A percentile compares a stretch with the other conserved stretches of the same genome.
Conservation (phyloP, 2,797 vertebrate genomes). For the Avahi laniger region DNA sequence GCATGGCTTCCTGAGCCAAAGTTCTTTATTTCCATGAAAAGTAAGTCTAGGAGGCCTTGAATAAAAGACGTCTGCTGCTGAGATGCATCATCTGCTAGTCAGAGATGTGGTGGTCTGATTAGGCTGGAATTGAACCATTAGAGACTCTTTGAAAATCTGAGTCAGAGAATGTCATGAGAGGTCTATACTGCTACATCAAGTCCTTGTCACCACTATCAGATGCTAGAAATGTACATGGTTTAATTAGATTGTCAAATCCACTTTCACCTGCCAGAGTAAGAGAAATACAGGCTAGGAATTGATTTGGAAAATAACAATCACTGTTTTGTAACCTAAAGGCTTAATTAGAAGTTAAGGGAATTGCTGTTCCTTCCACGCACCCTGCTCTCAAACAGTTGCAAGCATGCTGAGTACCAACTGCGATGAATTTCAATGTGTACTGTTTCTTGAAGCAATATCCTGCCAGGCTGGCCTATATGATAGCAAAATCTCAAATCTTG, state of each 20-base stretch:
- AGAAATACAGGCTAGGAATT: constrained; percentile 68
- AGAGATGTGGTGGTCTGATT: constrained; percentile 9
- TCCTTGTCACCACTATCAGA: constrained; percentile 28
- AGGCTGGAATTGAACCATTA: constrained; percentile 40
- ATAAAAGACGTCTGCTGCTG: constrained; percentile 26
- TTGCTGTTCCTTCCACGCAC: constrained; percentile 68
- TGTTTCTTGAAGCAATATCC: constrained; percentile 72
- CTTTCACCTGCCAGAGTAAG: constrained; percentile 59
- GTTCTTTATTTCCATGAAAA: constrained; percentile 45
- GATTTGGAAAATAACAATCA: constrained; percentile 73
- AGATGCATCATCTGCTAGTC: constrained; percentile 14
- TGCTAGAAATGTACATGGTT: constrained; percentile 55
- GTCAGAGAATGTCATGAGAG: not conserved
- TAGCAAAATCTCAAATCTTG: constrained; percentile 76
- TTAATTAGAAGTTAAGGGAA: constrained; percentile 75
- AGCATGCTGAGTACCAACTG: constrained; percentile 73
- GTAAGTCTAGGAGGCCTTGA: not conserved
- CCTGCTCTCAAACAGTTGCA: constrained; percentile 59
- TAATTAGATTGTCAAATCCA: constrained; percentile 67
- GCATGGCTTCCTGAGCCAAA: not conserved
- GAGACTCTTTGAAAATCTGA: constrained; percentile 34
- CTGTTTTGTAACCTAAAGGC: constrained; percentile 70
- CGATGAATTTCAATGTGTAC: constrained; percentile 76
- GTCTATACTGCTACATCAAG: not conserved
- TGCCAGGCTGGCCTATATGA: constrained; percentile 74